Evolutionary conservation across 1,140 invertebrate genomes (phyloP), one percentile per base, ranked within the genome.

Genomic region (Papilio glaucus): DNA sequence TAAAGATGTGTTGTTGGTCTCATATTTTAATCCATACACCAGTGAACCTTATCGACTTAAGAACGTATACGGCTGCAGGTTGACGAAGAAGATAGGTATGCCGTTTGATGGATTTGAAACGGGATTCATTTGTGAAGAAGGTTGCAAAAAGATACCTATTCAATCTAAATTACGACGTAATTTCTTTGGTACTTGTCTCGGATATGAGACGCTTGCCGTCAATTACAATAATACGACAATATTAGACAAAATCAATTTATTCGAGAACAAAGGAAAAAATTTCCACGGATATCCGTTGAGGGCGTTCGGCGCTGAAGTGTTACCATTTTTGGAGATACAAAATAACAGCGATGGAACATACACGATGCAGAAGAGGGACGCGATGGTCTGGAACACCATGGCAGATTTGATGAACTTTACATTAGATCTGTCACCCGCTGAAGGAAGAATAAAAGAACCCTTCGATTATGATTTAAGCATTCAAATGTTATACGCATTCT

Each of bases 141-240:
- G 72, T 21, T 93, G 91, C 71, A 74, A 81, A 13, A 91, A 88
- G 57, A 77, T 91, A 9, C 77, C 89, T 18, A 38, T 84, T 7
- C 37, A 85, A 60, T 89, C 89, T 8, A 84, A 79, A 65, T 33
- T 85, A 12, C 79, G 88, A 13, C 42, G 75, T 9, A 79, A 84
- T 8, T 75, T 87, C 77, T 80, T 93, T 13, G 91, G 91, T 6
- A 91, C 85, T 4, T 93, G 91, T 39, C 78, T 93, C 10, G 88
- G 89, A 24, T 85, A 83, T 63, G 76, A 84, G 13, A 89, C 86
- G 24, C 39, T 73, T 18, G 4, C 29, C 10, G 33, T 89, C 37
- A 10, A 42, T 6, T 86, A 86, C 49, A 73, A 62, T 33, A 71
- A 84, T 24, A 38, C 15, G 4, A 42, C 78, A 21, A 24, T 13